Evolutionary conservation across 35 echinoderm and acorn worm genomes (phyloP).

Genomic region (Diadema setosum): DNA sequence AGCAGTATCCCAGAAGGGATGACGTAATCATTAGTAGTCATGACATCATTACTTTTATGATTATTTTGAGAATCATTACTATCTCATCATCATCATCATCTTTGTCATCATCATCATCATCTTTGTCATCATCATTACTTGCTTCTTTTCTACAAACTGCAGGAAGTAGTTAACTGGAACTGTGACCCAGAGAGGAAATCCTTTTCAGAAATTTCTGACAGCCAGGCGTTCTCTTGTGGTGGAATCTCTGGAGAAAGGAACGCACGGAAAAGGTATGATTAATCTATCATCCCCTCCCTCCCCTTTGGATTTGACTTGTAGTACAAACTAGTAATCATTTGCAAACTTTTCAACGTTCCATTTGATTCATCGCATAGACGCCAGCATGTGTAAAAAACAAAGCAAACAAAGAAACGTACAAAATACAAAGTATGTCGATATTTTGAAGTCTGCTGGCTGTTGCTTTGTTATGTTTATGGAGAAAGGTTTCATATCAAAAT

Average conservation of each 20-base stretch:
- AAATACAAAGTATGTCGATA: neutral
- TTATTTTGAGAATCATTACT: no score
- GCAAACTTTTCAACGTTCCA: neutral
- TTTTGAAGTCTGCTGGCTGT: neutral
- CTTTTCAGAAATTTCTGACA: neutral
- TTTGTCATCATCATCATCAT: no score
- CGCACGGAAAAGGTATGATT: slow-evolving; percentile 4
- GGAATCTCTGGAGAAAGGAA: neutral
- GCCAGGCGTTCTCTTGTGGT: neutral
- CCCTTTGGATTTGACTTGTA: neutral
- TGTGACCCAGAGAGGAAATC: neutral
- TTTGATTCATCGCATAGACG: neutral
- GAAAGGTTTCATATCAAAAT: no score
- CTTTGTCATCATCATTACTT: no score
- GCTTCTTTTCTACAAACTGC: no score
- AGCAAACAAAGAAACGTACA: neutral
- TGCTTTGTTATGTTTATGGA: no score
- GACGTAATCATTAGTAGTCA: no score
- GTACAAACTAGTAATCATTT: neutral
- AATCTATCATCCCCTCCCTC: neutral
- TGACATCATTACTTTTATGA: no score
- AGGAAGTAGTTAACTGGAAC: slow-evolving; percentile 11
- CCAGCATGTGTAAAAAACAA: neutral
- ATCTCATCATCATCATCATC: no score
- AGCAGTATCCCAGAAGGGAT: no score